Evolutionary conservation across 2,888 invertebrate genomes (phyloP).

Genomic region (Lycaena phlaeas): DNA sequence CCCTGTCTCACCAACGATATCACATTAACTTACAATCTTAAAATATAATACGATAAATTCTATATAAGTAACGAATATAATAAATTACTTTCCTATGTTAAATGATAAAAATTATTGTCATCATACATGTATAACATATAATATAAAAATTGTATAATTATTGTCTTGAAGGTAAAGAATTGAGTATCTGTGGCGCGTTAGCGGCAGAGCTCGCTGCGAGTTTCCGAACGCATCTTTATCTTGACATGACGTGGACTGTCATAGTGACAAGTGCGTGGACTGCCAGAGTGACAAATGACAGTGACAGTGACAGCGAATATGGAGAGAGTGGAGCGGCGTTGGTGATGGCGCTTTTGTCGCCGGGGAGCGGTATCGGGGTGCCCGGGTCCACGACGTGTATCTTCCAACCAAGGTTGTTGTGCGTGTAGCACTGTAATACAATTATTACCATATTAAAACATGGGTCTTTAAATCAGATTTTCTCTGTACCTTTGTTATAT

Average conservation of each 20-base stretch:
- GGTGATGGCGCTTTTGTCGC: constrained; percentile 31
- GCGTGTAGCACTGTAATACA: constrained; percentile 86
- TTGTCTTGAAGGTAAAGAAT: background rate
- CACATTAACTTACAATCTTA: constrained; percentile 11
- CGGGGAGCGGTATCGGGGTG: constrained; percentile 41
- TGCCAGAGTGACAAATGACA: constrained; percentile 25
- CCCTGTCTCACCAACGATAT: constrained; percentile 26
- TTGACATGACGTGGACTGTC: constrained; percentile 27
- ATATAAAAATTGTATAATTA: constrained; percentile 9
- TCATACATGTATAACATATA: constrained; percentile 7
- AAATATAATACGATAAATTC: constrained; percentile 3
- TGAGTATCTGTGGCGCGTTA: background rate
- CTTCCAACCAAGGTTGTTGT: constrained; percentile 93
- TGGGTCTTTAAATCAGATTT: no score
- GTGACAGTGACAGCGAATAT: constrained; percentile 17
- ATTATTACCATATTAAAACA: no score
- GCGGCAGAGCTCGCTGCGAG: constrained; percentile 29
- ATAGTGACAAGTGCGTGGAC: constrained; percentile 29
- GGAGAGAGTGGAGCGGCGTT: constrained; percentile 24
- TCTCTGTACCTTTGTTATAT: no score
- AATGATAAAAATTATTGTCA: constrained; percentile 9
- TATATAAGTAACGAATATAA: constrained; percentile 1
- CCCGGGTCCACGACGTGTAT: constrained; percentile 88
- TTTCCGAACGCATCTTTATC: constrained; percentile 29
- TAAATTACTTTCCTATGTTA: constrained; percentile 4